phyloP scores from a whole-genome alignment of 1,140 invertebrate species.

The Antheraea mylitta region DNA sequence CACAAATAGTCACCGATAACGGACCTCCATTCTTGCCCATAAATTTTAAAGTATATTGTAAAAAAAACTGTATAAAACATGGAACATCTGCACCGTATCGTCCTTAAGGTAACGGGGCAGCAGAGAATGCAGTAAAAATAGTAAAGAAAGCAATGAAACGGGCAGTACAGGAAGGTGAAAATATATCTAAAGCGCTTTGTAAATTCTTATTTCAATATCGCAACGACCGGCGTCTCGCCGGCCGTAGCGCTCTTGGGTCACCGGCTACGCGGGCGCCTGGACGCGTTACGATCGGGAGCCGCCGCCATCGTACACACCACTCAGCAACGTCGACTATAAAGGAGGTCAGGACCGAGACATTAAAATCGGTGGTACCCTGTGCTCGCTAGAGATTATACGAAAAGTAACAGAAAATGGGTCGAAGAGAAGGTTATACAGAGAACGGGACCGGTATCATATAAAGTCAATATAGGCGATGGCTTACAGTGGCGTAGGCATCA shows the following conservation, averaged over 20 bases:
- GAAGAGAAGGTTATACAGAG: background rate
- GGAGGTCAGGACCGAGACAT: background rate
- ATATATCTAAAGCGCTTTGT: conserved; percentile 20
- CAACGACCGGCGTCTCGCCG: conserved; percentile 33
- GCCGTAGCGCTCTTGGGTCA: conserved; percentile 32
- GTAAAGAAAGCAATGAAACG: conserved; percentile 54
- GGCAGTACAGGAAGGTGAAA: conserved; percentile 22
- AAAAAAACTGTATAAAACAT: conserved; percentile 42
- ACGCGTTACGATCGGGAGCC: conserved; percentile 26
- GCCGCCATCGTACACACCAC: conserved; percentile 10
- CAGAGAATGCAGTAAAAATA: conserved; percentile 58
- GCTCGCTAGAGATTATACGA: background rate
- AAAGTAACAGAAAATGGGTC: background rate
- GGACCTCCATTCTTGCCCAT: conserved; percentile 38
- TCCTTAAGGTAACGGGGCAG: conserved; percentile 54
- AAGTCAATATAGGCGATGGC: background rate
- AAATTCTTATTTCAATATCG: conserved; percentile 39
- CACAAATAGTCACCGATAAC: conserved; percentile 47
- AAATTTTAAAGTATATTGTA: conserved; percentile 44
- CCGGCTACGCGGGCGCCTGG: conserved; percentile 27
- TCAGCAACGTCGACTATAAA: conserved; percentile 17
- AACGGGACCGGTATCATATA: conserved; percentile 11
- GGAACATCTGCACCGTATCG: conserved; percentile 45
- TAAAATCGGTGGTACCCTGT: background rate
- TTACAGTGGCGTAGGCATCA: conserved; percentile 6